Base-by-base conservation (phyloP, 2,888 invertebrate species). In the Neoaliturus tenellus region DNA sequence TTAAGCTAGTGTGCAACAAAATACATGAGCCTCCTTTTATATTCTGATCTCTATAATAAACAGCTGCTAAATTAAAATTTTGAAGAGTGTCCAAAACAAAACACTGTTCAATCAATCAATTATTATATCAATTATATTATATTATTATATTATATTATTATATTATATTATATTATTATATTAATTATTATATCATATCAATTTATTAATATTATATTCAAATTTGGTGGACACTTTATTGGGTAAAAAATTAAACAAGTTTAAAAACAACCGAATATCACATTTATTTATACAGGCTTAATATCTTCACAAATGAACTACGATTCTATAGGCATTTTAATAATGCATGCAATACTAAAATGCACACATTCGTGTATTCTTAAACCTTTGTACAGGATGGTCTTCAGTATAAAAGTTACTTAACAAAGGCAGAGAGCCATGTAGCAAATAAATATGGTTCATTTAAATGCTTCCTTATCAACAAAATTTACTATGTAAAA, bases 191-290 rank as follows among this genome's bases (percentile, higher is more conserved):
- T n/a, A n/a, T n/a, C n/a, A n/a, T n/a, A n/a, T n/a, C n/a, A n/a
- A n/a, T n/a, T n/a, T n/a, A n/a, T n/a, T n/a, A n/a, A n/a, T n/a
- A n/a, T n/a, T n/a, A n/a, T n/a, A n/a, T n/a, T n/a, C n/a, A n/a
- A n/a, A n/a, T n/a, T n/a, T n/a, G n/a, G n/a, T n/a, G n/a, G n/a
- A n/a, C n/a, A n/a, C n/a, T n/a, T n/a, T n/a, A n/a, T n/a, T n/a
- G n/a, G 44, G 44, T 44, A 51, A 6, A 51, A 17, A 51, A 51
- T 23, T 5, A 62, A 12, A 62, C 28, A 39, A 39, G 20, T 35
- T 69, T 69, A 69, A 69, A 69, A 69, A 69, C 69, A 69, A 69
- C 14, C 39, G 28, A 69, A 69, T 69, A 69, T 69, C 69, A 69
- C 69, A 69, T 69, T 69, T 69, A 69, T 69, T 69, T 69, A 35